These are phyloP conservation scores for Pseudorectes ferrugineus DNA, from an alignment of 2,113 vertebrate species.

Conservation along the genomic window DNA sequence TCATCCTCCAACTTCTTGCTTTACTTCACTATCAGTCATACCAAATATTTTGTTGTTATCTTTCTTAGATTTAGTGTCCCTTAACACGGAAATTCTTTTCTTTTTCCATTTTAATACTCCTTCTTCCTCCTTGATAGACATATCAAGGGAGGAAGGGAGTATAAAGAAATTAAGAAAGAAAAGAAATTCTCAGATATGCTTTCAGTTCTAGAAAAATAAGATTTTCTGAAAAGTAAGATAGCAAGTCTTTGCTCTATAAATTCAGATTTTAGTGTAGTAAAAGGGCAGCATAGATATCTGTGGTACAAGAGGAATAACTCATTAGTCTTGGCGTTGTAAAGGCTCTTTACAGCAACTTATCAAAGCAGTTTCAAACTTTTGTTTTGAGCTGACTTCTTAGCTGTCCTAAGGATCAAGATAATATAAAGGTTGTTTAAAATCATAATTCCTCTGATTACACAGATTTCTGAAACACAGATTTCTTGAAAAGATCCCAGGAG, in stretches of 20 bases:
- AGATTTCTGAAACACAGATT: neutral
- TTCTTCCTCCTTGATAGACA: neutral
- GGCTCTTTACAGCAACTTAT: neutral
- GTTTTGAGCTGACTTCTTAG: neutral
- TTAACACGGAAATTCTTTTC: neutral
- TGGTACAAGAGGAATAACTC: neutral
- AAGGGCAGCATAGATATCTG: neutral
- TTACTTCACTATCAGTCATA: neutral
- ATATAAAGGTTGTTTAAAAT: neutral
- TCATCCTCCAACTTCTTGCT: neutral
- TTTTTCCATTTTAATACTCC: neutral
- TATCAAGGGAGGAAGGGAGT: neutral
- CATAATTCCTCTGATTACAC: neutral
- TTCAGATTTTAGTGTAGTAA: neutral
- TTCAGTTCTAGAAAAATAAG: neutral
- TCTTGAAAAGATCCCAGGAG: neutral
- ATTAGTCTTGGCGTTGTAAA: neutral
- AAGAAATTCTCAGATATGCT: neutral
- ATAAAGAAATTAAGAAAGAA: neutral
- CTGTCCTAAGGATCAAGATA: neutral
- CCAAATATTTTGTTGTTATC: neutral
- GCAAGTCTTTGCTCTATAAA: neutral
- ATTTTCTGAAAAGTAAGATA: neutral
- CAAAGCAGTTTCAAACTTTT: neutral
- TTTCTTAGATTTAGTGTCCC: neutral